Evolutionary conservation across 2,888 invertebrate species (phyloP).

Genomic region (Hecatera dysodea): DNA sequence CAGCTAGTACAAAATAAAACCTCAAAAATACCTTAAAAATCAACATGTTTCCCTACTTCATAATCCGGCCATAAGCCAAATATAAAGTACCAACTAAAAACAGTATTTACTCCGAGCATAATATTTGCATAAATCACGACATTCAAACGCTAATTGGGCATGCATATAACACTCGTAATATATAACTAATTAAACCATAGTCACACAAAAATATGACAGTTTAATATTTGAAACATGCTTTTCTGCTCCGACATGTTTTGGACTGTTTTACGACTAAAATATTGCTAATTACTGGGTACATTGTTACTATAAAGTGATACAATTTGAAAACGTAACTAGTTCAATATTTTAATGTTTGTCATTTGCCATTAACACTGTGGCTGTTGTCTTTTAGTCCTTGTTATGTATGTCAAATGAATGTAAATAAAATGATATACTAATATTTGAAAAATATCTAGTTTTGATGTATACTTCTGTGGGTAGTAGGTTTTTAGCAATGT

Average conservation of each 20-base stretch:
- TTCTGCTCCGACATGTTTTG: slow-evolving; percentile 1
- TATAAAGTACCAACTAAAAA: neutral
- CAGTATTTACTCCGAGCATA: neutral
- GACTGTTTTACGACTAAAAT: slow-evolving; percentile 3
- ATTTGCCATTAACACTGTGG: neutral
- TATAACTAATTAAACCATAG: too few relatives aligned
- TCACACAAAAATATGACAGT: slow-evolving; percentile 11
- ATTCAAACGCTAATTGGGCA: slow-evolving; percentile 25
- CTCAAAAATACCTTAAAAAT: neutral
- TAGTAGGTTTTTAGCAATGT: too few relatives aligned
- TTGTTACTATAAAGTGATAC: neutral
- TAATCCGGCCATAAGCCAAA: neutral
- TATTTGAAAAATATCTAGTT: too few relatives aligned
- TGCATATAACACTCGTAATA: too few relatives aligned
- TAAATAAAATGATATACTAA: too few relatives aligned
- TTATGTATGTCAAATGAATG: too few relatives aligned
- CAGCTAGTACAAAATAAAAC: too few relatives aligned
- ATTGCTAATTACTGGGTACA: slow-evolving; percentile 11
- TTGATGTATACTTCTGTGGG: too few relatives aligned
- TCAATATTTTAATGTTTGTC: neutral
- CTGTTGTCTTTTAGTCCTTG: neutral
- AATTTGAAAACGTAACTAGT: slow-evolving; percentile 15
- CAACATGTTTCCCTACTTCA: neutral
- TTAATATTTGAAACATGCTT: slow-evolving; percentile 16
- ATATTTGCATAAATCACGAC: slow-evolving; percentile 19